Evolutionary conservation across 2,113 vertebrate genomes (phyloP), one percentile per base, ranked within the genome.

Genomic region (Chinchilla lanigera): DNA sequence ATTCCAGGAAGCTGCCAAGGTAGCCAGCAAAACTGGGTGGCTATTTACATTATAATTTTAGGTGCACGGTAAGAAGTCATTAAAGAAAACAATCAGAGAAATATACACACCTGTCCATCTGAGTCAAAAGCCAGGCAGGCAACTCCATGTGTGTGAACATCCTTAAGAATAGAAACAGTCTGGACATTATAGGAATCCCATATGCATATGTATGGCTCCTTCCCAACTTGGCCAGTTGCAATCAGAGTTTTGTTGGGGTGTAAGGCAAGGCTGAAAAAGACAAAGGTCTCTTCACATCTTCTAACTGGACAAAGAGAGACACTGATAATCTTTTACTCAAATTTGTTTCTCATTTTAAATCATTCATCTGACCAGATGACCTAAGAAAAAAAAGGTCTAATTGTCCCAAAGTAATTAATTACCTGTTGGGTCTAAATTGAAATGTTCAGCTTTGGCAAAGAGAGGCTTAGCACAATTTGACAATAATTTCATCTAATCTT

Each of bases 161-260:
- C 99, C 98, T 99, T 99, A 95, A 99, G 99, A 97, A 99, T 99
- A 97, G 99, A 99, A 47, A 99, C 98, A 0, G 99, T 99, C 96
- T 99, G 99, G 83, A 99, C 98, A 1, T 98, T 98, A 94, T 99
- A 99, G 1, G 99, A 99, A 98, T 99, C 99, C 99, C 99, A 99
- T 96, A 99, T 98, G 85, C 99, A 99, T 95, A 99, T 98, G 93
- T 99, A 99, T 2, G 99, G 99, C 58, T 99, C 99, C 93, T 99
- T 99, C 10, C 99, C 99, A 86, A 99, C 99, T 98, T 99, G 99
- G 92, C 99, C 99, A 0, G 99, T 99, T 20, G 99, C 99, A 94
- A 99, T 99, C 71, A 99, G 98, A 84, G 99, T 98, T 99, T 99
- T 99, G 97, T 99, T 99, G 0, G 99, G 99, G 82, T 99, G 99